Evolutionary conservation across 2,797 vertebrate species (phyloP).

Genomic region (Octomys mimax): DNA sequence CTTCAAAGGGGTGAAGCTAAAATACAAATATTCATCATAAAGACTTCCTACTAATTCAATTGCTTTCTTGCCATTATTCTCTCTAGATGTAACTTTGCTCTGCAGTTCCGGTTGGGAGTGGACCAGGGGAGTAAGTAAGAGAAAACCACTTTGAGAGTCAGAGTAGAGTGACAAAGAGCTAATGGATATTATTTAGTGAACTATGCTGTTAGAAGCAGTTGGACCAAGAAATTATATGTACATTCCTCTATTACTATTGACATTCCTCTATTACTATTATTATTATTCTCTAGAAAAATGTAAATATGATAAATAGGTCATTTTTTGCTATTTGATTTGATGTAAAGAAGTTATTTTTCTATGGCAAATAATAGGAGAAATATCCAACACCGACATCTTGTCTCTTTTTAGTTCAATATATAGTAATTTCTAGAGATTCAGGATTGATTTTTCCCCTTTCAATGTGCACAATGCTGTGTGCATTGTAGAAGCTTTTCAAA

Average conservation of each 20-base stretch:
- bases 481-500: not conserved
- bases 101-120: not conserved
- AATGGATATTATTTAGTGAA: not conserved
- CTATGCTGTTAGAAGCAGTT: not conserved
- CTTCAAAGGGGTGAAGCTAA: slow-evolving; percentile 62
- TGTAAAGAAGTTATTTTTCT: not conserved
- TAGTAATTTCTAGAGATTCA: slow-evolving; percentile 19
- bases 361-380: not conserved
- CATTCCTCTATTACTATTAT: not conserved
- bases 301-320: slow-evolving; percentile 10
- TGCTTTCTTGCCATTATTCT: not conserved
- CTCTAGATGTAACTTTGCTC: not conserved
- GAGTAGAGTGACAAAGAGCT: slow-evolving; percentile 38
- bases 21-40: slow-evolving; percentile 57
- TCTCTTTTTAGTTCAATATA: not conserved
- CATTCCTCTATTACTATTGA: not conserved
- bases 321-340: not conserved
- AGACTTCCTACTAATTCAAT: slow-evolving; percentile 52
- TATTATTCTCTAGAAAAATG: not conserved
- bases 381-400: not conserved
- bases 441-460: slow-evolving; percentile 35
- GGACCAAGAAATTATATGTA: not conserved
- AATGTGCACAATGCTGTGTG: not conserved
- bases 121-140: not conserved
- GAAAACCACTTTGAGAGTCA: not conserved